phyloP scores from a whole-genome alignment of 2,797 vertebrate species.

The Xyrichtys novacula region DNA sequence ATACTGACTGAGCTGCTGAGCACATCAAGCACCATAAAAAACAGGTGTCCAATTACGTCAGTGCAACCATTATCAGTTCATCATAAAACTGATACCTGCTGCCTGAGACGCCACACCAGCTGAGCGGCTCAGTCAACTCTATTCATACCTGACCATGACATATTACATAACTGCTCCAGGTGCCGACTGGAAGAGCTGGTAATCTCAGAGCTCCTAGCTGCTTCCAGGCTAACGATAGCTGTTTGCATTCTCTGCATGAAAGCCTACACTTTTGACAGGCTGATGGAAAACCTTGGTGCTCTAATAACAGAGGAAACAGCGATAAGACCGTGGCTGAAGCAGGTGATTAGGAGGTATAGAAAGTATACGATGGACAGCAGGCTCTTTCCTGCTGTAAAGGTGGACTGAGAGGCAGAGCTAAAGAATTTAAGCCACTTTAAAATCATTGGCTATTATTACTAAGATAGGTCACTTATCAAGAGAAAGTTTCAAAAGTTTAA shows the following conservation, averaged over 20 bases:
- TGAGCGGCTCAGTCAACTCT: slow-evolving; percentile 41
- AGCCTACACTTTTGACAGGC: slow-evolving; percentile 20
- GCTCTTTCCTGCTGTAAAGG: not conserved
- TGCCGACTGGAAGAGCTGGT: slow-evolving; percentile 26
- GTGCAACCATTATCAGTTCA: slow-evolving; percentile 38
- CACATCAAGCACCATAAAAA: slow-evolving; percentile 28
- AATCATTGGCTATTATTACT: too few species aligned
- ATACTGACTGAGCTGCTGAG: slow-evolving; percentile 8
- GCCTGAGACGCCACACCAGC: slow-evolving; percentile 8
- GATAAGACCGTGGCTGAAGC: slow-evolving; percentile 29
- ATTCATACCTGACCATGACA: slow-evolving; percentile 54
- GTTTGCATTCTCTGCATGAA: slow-evolving; percentile 37
- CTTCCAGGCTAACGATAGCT: slow-evolving; percentile 10
- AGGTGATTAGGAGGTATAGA: not conserved
- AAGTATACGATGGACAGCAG: not conserved
- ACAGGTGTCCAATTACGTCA: slow-evolving; percentile 52
- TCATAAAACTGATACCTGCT: slow-evolving; percentile 39
- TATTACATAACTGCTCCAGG: slow-evolving; percentile 54
- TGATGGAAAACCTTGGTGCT: slow-evolving; percentile 6
- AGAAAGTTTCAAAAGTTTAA: too few species aligned
- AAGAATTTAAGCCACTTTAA: not conserved
- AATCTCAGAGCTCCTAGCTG: slow-evolving; percentile 10
- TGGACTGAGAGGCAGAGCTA: too few species aligned
- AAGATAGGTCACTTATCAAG: too few species aligned
- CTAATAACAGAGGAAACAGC: slow-evolving; percentile 23